Base-by-base conservation (phyloP, 2,113 vertebrate genomes). In the Hippocampus barbouri region DNA sequence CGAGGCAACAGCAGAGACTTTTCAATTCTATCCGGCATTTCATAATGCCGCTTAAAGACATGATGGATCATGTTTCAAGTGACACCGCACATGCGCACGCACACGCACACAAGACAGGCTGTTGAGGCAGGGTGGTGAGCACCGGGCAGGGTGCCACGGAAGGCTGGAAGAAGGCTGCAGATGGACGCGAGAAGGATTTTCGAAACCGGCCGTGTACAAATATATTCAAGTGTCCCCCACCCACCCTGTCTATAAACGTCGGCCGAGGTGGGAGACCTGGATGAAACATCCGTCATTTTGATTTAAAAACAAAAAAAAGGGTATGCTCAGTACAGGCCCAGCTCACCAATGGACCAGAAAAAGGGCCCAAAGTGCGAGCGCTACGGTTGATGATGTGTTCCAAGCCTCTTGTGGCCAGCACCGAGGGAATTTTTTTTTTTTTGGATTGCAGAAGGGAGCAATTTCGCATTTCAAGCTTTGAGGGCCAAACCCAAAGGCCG, bases 361-460 rank as follows among this genome's bases (percentile, higher is more conserved):
- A 87, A 89, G 68, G 78, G 85, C 87, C 89, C 78, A 80, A 82
- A 84, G 86, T 90, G 90, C 89, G 90, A 90, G 88, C 75, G 87
- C 85, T 69, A 79, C 82, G 81, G 87, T 85, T 80, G 73, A 75
- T 83, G 75, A 86, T 89, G 85, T 87, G 91, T 90, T 90, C 84
- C 79, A 78, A 84, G 79, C 79, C 76, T 78, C 34, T 69, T 88
- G 90, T 64, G 89, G 90, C 67, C 78, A 56, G 70, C 65, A 51
- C 82, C 74, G 81, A 87, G 85, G 83, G 84, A 86, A 86, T 79
- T 85, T 3, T 3, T 87, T 91, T 27, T 27, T 86, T 86, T 87
- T 91, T 89, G 89, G 79, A 90, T 87, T 88, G 79, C 86, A 88
- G 87, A 66, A 88, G 81, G 30, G 85, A 79, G 81, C 92, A 84